These are phyloP conservation scores for Dermatemys mawii DNA, from an alignment of 2,113 vertebrate genomes.

Conservation along the genomic window DNA sequence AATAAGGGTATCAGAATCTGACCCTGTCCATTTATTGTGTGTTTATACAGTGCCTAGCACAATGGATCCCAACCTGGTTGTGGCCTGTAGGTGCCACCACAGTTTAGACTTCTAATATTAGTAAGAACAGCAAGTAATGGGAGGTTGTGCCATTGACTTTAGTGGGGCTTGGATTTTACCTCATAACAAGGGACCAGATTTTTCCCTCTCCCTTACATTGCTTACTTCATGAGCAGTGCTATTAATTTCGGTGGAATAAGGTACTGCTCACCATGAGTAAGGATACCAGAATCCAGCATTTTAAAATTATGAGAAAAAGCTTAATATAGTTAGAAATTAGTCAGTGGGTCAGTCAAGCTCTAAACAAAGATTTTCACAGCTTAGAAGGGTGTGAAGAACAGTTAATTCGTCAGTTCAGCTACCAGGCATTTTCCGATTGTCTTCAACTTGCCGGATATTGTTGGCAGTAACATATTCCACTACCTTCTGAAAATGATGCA, in stretches of 20 bases:
- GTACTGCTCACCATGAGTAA: background rate
- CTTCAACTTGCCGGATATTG: background rate
- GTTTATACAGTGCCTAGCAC: background rate
- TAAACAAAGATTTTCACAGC: background rate
- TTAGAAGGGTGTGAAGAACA: background rate
- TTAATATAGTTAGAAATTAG: background rate
- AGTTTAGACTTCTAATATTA: too few species aligned
- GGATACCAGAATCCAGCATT: background rate
- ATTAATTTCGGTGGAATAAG: background rate
- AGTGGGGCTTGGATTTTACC: background rate
- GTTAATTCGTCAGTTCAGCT: background rate
- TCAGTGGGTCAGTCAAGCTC: background rate
- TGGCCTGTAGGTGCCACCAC: background rate
- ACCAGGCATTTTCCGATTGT: background rate
- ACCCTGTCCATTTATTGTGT: background rate
- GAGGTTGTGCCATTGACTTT: background rate
- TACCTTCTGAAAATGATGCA: background rate
- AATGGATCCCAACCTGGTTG: background rate
- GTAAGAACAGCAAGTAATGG: background rate
- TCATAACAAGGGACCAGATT: background rate
- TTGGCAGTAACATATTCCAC: background rate
- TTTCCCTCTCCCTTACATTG: background rate
- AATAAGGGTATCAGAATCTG: background rate
- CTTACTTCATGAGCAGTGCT: background rate
- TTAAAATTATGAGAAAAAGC: background rate